Evolutionary conservation across 2,888 invertebrate species (phyloP).

Genomic region (Lithosia quadra): DNA sequence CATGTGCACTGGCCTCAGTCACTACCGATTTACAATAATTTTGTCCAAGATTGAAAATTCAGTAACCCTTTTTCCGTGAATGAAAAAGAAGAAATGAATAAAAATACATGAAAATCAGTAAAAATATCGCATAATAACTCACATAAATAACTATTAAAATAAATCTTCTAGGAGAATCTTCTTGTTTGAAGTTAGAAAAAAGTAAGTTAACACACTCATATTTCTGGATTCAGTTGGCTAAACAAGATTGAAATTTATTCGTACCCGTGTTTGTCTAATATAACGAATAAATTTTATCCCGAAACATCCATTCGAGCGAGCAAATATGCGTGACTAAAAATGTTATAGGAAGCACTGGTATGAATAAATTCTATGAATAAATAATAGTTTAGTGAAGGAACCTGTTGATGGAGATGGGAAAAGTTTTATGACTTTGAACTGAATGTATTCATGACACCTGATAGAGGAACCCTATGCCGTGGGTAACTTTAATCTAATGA

Average conservation of each 20-base stretch:
- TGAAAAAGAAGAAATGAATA: too few species aligned
- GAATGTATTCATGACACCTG: constrained; percentile 24
- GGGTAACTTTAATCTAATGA: constrained; percentile 25
- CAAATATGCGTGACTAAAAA: constrained; percentile 36
- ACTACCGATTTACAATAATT: not conserved
- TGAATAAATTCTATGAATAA: constrained; percentile 44
- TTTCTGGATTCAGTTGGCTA: not conserved
- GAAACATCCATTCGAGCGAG: constrained; percentile 14
- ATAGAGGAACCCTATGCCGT: constrained; percentile 27
- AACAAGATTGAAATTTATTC: not conserved
- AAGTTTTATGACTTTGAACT: constrained; percentile 37
- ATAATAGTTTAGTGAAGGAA: constrained; percentile 46
- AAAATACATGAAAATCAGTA: not conserved
- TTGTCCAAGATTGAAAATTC: not conserved
- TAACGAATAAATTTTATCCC: constrained; percentile 25
- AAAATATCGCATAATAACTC: not conserved
- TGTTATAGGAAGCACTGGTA: constrained; percentile 23
- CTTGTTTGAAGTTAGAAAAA: constrained; percentile 3
- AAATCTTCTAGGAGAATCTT: not conserved
- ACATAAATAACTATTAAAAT: not conserved
- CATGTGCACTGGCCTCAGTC: not conserved
- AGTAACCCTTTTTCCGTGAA: too few species aligned
- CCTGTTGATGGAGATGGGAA: constrained; percentile 49
- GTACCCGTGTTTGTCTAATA: constrained; percentile 13
- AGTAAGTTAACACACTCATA: not conserved